phyloP scores from a whole-genome alignment of 2,113 vertebrate species.

The Phaethornis superciliosus region DNA sequence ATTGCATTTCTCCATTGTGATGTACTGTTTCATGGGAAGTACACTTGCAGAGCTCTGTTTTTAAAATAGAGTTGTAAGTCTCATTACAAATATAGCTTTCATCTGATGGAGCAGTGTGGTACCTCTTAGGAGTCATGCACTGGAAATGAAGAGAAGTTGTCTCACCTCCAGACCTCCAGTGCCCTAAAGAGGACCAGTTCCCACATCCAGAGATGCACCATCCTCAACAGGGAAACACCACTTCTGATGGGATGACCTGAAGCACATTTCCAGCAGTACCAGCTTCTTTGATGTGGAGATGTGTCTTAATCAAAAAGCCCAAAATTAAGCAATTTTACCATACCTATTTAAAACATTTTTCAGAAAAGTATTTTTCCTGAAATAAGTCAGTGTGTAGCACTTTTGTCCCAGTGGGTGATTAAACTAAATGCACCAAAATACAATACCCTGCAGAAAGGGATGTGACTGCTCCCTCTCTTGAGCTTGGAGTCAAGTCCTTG shows the following conservation, averaged over 20 bases:
- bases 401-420: not conserved
- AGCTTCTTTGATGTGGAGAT: not conserved
- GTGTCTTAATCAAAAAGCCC: not conserved
- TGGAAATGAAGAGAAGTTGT: not conserved
- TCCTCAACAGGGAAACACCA: accelerated
- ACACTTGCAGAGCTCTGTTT: not conserved
- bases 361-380: not conserved
- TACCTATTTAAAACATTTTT: not conserved
- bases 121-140: accelerated
- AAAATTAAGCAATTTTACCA: not conserved
- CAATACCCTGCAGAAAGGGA: not conserved
- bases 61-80: not conserved
- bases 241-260: not conserved
- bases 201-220: accelerated
- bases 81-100: not conserved
- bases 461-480: accelerated
- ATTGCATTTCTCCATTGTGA: not conserved
- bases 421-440: not conserved
- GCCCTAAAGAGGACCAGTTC: accelerated
- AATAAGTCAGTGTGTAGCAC: not conserved
- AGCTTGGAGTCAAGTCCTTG: not conserved
- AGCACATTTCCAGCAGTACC: not conserved
- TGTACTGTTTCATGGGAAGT: not conserved
- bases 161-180: not conserved
- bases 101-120: not conserved